Percentiles rank a stretch among this genome's conserved stretches.
Conservation (phyloP, 1,140 invertebrate genomes). For the Diabrotica undecimpunctata region DNA sequence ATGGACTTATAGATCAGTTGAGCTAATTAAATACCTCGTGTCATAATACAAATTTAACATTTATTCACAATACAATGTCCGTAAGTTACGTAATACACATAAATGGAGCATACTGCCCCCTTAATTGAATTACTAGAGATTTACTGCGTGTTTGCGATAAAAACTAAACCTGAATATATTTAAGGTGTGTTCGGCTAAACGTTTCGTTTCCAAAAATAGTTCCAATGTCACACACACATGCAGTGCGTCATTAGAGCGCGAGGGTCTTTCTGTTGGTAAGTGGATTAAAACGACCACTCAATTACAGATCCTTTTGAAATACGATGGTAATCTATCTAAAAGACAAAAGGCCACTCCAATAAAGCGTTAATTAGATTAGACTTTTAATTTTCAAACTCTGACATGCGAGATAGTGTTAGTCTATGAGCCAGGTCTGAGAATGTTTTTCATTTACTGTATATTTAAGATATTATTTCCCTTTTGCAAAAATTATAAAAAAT, state of each 20-base stretch:
- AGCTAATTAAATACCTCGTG: too few relatives aligned
- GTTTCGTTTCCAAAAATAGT: slow-evolving; percentile 2
- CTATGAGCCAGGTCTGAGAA: not conserved
- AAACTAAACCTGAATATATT: not conserved
- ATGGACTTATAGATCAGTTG: too few relatives aligned
- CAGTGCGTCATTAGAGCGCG: too few relatives aligned
- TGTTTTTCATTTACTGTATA: not conserved
- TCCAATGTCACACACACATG: not conserved
- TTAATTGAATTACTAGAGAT: too few relatives aligned
- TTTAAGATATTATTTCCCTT: not conserved
- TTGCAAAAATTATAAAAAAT: not conserved
- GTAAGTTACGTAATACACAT: too few relatives aligned
- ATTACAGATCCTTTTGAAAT: slow-evolving; percentile 31
- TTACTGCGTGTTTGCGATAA: too few relatives aligned
- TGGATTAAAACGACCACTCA: slow-evolving; percentile 30
- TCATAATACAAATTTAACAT: too few relatives aligned
- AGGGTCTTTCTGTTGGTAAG: slow-evolving; percentile 2
- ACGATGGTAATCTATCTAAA: slow-evolving; percentile 31
- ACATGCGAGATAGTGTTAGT: slow-evolving; percentile 14
- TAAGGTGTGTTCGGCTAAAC: not conserved
- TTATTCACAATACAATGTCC: too few relatives aligned
- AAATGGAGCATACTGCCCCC: too few relatives aligned
- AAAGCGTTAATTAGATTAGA: slow-evolving; percentile 41
- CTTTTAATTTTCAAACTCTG: slow-evolving; percentile 30
- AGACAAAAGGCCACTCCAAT: slow-evolving; percentile 37